Percentiles rank a stretch among this genome's conserved stretches.
Evolutionary conservation across 2,888 invertebrate genomes (phyloP).

Genomic region (Euplagia quadripunctaria): DNA sequence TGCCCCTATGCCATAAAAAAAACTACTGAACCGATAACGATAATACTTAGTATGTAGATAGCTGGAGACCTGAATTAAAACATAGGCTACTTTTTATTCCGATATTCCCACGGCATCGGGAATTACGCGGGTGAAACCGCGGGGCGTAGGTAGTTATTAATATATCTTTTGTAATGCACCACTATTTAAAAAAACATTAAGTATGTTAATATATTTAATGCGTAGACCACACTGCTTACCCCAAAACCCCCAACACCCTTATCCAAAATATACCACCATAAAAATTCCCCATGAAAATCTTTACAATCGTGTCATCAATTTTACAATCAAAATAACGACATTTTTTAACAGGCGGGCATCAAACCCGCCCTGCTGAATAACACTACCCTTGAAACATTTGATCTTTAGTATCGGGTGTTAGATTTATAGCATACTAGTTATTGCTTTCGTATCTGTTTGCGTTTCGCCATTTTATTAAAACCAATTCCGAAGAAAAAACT

Average conservation of each 20-base stretch:
- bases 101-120: too few species aligned
- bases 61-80: too few species aligned
- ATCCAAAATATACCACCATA: slow-evolving; percentile 48
- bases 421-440: slow-evolving; percentile 41
- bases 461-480: background rate
- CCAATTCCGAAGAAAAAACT: background rate
- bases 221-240: slow-evolving; percentile 3
- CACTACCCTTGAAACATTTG: slow-evolving; percentile 53
- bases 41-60: too few species aligned
- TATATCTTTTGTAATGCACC: background rate
- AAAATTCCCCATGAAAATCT: slow-evolving; percentile 52
- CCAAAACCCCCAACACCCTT: slow-evolving; percentile 24
- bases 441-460: slow-evolving; percentile 16
- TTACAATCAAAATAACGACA: slow-evolving; percentile 58
- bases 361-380: slow-evolving; percentile 53
- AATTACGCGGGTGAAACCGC: too few species aligned
- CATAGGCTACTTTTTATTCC: too few species aligned
- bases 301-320: slow-evolving; percentile 56
- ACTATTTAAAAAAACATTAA: background rate
- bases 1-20: too few species aligned
- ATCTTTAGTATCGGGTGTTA: slow-evolving; percentile 38
- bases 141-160: too few species aligned
- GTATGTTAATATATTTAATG: slow-evolving; percentile 10
- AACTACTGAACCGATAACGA: too few species aligned
- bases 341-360: slow-evolving; percentile 54